Evolutionary conservation across 2,888 invertebrate genomes (phyloP), one percentile per base, ranked within the genome.

Genomic region (Holacanthella duospinosa): DNA sequence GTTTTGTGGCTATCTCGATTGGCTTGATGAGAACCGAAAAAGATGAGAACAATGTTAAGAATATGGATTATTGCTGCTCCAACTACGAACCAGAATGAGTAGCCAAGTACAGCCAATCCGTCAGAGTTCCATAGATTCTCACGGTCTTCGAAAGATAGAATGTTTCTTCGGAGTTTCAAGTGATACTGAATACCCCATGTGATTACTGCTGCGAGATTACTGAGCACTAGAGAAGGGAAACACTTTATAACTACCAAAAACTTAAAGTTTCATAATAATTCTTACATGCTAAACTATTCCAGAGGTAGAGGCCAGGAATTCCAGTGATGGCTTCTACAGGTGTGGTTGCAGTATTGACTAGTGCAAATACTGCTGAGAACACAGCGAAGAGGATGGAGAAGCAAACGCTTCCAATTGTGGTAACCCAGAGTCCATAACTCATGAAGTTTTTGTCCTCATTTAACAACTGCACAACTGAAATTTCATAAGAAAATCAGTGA

Each of bases 131-230:
- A 94, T 74, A 85, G 84, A 72, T 85, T 85, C 36, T 85, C 83
- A 63, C 84, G 82, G 75, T 93, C 91, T 74, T 89, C 88, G 58
- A 84, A 82, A 0, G 87, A 83, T 78, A 94, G 81, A 1, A 93
- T 89, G 76, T 92, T 93, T 75, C 85, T 82, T 74, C 86, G 87
- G 60, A 93, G 81, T 75, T 87, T 85, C 55, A 86, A 80, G 77
- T 86, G 87, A 79, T 86, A 94, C 78, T 93, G 89, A 29, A 86
- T 85, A 68, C 89, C 79, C 91, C 92, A 94, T 63, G 90, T 84
- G 29, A 86, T 81, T 68, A 89, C 83, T 16, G 89, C 88, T 27
- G 86, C 82, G 29, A 88, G 76, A 75, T 88, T 86, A 74, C 87
- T 85, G 28, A 87, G 75, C 69, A 88, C 93, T 86, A 80, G 62